Conservation (phyloP, 2,113 vertebrate genomes). For the Dolichotis patagonum region DNA sequence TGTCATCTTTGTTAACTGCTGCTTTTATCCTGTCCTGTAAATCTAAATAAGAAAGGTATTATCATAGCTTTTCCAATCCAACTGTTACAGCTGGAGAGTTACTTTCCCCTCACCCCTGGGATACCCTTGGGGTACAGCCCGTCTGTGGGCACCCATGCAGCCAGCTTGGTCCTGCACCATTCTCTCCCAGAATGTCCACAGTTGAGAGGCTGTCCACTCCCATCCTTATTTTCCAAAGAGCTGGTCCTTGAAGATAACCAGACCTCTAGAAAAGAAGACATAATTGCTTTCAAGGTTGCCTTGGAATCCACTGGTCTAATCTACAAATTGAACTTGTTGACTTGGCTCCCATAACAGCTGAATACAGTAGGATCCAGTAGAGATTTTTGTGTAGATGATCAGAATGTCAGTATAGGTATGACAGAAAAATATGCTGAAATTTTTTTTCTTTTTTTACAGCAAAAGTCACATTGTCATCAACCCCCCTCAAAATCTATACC, state of each 20-base stretch:
- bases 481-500: not conserved
- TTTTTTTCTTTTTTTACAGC: too few species aligned
- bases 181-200: not conserved
- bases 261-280: not conserved
- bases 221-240: not conserved
- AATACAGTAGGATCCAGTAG: not conserved
- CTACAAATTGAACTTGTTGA: not conserved
- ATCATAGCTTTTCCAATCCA: not conserved
- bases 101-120: not conserved
- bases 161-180: not conserved
- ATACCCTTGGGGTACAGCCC: not conserved
- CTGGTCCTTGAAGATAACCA: not conserved
- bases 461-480: not conserved
- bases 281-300: not conserved
- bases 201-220: not conserved
- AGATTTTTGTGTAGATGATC: not conserved
- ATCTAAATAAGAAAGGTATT: not conserved
- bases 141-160: not conserved
- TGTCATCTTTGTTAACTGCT: not conserved
- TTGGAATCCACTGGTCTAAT: not conserved
- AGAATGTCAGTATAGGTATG: not conserved
- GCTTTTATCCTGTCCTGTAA: not conserved
- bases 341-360: not conserved
- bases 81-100: not conserved
- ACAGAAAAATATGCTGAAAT: not conserved